These are phyloP conservation scores for Scaptomyza tumidula DNA, from an alignment of 2,888 invertebrate species.

Conservation along the genomic window DNA sequence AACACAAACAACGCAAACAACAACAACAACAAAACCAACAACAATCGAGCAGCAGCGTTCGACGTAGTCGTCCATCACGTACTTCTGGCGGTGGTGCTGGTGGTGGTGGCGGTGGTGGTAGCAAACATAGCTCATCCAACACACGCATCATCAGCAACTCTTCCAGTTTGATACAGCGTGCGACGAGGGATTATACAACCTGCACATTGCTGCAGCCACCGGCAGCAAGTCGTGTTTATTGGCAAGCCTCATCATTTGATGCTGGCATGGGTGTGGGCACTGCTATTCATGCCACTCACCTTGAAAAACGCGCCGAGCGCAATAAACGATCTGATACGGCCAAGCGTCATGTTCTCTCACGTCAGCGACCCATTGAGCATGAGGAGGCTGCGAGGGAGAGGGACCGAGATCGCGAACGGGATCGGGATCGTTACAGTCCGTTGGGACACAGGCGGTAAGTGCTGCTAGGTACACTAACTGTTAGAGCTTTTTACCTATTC, in stretches of 20 bases:
- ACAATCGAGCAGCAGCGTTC: conserved; percentile 71
- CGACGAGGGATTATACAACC: conserved; percentile 82
- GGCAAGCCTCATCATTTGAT: conserved; percentile 93
- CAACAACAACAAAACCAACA: conserved; percentile 40
- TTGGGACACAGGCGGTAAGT: conserved; percentile 80
- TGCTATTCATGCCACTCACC: conserved; percentile 14
- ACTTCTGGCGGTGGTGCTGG: conserved; percentile 9
- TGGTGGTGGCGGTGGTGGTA: conserved; percentile 12
- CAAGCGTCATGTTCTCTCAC: conserved; percentile 89
- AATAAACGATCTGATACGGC: conserved; percentile 87
- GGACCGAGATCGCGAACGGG: conserved; percentile 22
- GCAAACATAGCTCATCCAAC: conserved; percentile 49
- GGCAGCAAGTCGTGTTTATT: conserved; percentile 86
- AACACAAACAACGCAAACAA: conserved; percentile 57
- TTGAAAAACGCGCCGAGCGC: conserved; percentile 86
- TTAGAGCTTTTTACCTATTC: background rate
- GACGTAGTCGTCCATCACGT: conserved; percentile 68
- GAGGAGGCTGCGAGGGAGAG: conserved; percentile 84
- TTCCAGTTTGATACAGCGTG: conserved; percentile 82
- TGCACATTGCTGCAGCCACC: conserved; percentile 87
- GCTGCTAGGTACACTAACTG: conserved; percentile 3
- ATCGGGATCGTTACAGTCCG: conserved; percentile 72
- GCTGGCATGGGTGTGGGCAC: conserved; percentile 82
- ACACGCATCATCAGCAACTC: conserved; percentile 81
- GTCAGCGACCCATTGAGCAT: conserved; percentile 91